These are phyloP conservation scores for Nothocercus nigrocapillus DNA, from an alignment of 2,113 vertebrate genomes.

Conservation along the genomic window DNA sequence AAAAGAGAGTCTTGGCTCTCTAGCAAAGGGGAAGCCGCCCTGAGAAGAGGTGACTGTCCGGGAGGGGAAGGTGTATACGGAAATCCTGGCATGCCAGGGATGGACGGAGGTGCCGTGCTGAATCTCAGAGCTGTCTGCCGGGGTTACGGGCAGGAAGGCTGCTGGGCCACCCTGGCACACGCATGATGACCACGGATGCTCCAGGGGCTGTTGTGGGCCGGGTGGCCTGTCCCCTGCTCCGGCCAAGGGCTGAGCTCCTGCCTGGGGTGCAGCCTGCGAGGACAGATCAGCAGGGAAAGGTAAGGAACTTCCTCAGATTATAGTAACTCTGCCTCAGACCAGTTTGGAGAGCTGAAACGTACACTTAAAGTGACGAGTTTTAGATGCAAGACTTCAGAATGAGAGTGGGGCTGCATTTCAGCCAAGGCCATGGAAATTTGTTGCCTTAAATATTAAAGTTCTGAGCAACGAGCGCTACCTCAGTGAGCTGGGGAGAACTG, in stretches of 20 bases:
- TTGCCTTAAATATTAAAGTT: neutral
- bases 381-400: neutral
- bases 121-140: neutral
- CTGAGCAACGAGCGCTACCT: neutral
- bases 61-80: too few species aligned
- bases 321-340: neutral
- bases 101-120: too few species aligned
- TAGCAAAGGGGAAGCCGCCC: neutral
- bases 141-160: neutral
- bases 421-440: accelerated
- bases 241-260: neutral
- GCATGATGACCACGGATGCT: neutral
- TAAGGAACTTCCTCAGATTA: neutral
- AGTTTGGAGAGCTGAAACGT: neutral
- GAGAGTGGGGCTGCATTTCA: neutral
- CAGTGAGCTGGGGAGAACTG: neutral
- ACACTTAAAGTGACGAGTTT: neutral
- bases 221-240: neutral
- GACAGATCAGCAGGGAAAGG: neutral
- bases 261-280: neutral
- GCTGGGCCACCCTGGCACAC: neutral
- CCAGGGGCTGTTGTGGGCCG: neutral
- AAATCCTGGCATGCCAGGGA: neutral
- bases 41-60: accelerated
- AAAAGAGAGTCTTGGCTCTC: conserved; percentile 16